Base-by-base conservation (phyloP, 2,797 vertebrate species). In the Poeciliopsis infans region DNA sequence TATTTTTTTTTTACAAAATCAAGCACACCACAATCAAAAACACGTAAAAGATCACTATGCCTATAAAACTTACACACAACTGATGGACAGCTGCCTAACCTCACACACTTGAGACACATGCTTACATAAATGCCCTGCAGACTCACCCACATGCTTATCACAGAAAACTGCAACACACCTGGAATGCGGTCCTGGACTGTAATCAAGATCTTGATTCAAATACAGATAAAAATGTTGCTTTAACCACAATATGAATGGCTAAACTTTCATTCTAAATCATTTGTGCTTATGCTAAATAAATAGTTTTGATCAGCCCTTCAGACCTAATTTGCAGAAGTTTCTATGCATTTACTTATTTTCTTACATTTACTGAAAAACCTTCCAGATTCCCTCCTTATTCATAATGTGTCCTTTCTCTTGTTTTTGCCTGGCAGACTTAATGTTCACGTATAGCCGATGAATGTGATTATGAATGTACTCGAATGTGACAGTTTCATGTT, bases 131-230 rank as follows among this genome's bases (percentile, higher is more conserved):
- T 53, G 15, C 49, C 20, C 76, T 75, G 72, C 75, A 82, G 85
- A 59, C 82, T 85, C 69, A 72, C 85, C 86, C 87, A 76, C 84
- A 86, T 88, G 85, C 78, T 89, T 80, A 87, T 91, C 86, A 91
- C 77, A 85, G 83, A 74, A 71, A 74, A 84, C 59, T 83, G 79
- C 73, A 82, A 73, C 80, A 88, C 73, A 15, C 72, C 36, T 55
- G 87, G 91, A 89, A 89, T 91, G 87, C 18, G 10, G 59, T 55
- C 72, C 80, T 87, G 85, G 83, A 85, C 86, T 87, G 81, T 84
- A 87, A 91, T 89, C 89, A 87, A 82, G 83, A 87, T 79, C 81
- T 77, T 86, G 84, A 88, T 83, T 82, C 87, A 87, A 84, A 89
- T 83, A 33, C 78, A 83, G 86, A 84, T 89, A 79, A 12, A 85